These are phyloP conservation scores for Isoperla grammatica DNA, from an alignment of 2,888 invertebrate genomes.

Conservation along the genomic window DNA sequence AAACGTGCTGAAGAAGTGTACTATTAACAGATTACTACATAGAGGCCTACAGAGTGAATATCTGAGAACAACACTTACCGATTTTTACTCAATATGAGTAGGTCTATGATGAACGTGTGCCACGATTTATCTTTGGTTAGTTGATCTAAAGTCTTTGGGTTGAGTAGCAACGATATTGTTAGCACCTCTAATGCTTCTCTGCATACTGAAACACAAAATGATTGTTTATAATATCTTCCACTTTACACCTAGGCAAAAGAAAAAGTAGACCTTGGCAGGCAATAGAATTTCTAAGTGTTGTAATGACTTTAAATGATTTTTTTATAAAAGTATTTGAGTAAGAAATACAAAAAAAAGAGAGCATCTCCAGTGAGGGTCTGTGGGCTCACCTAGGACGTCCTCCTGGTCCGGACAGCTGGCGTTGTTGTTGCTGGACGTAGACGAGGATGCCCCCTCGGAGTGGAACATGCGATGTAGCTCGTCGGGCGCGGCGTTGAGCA, in stretches of 20 bases:
- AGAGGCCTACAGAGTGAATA: too few species aligned
- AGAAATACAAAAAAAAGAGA: too few species aligned
- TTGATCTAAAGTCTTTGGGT: conserved; percentile 78
- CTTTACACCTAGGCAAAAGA: too few species aligned
- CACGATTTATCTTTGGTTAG: conserved; percentile 77
- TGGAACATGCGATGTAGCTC: conserved; percentile 60
- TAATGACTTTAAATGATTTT: too few species aligned
- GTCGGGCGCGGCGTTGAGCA: conserved; percentile 54
- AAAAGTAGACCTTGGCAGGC: too few species aligned
- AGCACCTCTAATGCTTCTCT: conserved; percentile 91
- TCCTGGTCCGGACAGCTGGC: conserved; percentile 55
- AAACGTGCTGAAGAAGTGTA: too few species aligned
- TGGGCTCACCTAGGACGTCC: conserved; percentile 69
- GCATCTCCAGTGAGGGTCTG: conserved; percentile 52
- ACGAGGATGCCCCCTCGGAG: conserved; percentile 36
- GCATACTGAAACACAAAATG: conserved; percentile 53
- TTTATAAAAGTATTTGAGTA: too few species aligned
- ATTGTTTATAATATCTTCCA: too few species aligned
- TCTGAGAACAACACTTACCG: too few species aligned
- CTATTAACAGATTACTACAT: too few species aligned
- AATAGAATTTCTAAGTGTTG: too few species aligned
- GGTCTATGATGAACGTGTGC: conserved; percentile 83
- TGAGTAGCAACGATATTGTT: conserved; percentile 82
- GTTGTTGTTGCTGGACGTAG: conserved; percentile 45
- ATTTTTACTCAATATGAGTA: conserved; percentile 67